phyloP scores from a whole-genome alignment of 2,888 invertebrate species.

The Atherix ibis region DNA sequence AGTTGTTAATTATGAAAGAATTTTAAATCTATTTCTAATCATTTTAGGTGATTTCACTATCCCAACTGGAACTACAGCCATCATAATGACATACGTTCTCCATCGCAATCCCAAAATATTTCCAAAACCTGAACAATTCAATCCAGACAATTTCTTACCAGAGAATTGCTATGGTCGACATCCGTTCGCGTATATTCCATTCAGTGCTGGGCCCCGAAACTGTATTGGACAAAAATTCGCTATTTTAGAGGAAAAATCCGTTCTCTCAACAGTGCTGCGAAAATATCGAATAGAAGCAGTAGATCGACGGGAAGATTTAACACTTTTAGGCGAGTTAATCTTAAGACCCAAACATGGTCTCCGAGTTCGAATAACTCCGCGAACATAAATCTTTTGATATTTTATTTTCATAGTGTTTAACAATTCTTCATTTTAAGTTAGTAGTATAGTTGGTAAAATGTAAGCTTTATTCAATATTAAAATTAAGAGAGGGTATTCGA shows the following conservation, averaged over 20 bases:
- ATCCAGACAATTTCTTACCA: conserved; percentile 55
- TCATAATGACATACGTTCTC: conserved; percentile 45
- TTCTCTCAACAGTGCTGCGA: conserved; percentile 40
- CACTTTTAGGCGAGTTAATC: conserved; percentile 42
- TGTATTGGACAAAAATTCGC: conserved; percentile 42
- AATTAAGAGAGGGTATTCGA: no score
- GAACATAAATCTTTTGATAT: no score
- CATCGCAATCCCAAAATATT: conserved; percentile 49
- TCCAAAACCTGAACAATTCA: conserved; percentile 48
- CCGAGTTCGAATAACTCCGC: conserved; percentile 31
- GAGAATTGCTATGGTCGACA: conserved; percentile 43
- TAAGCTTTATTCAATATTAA: no score
- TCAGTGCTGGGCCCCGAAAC: conserved; percentile 51
- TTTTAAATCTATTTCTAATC: not conserved
- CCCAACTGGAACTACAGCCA: conserved; percentile 36
- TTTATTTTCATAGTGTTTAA: no score
- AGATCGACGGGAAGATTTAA: conserved; percentile 40
- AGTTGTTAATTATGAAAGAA: conserved; percentile 4
- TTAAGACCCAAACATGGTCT: conserved; percentile 42
- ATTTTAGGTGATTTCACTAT: conserved; percentile 24
- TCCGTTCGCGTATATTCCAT: conserved; percentile 50
- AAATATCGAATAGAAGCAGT: conserved; percentile 39
- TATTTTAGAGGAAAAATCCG: conserved; percentile 39
- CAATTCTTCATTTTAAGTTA: no score
- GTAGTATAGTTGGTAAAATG: no score